Conservation (phyloP, 2,888 invertebrate genomes). For the Metallyticus violacea region DNA sequence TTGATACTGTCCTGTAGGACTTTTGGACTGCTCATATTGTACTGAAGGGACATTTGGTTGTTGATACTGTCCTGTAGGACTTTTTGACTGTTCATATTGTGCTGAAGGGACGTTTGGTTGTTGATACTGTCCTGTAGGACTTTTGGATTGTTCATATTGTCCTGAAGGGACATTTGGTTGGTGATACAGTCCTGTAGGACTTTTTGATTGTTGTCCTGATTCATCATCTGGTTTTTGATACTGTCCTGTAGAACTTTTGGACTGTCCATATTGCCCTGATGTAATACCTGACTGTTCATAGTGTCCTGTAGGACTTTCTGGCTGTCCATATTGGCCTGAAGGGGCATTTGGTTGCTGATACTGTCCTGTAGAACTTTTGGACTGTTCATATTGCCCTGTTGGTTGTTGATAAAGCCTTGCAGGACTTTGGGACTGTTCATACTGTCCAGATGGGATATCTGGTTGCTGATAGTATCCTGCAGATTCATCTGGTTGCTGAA, state of each 20-base stretch:
- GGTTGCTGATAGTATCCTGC: not conserved
- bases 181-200: not conserved
- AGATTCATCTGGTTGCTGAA: not conserved
- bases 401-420: not conserved
- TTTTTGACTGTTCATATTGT: not conserved
- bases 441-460: not conserved
- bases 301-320: not conserved
- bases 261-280: not conserved
- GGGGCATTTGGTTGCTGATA: not conserved
- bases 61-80: not conserved
- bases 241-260: not conserved
- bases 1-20: not conserved
- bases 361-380: not conserved
- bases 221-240: not conserved
- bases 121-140: not conserved
- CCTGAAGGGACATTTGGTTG: not conserved
- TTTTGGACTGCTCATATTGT: not conserved
- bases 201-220: not conserved
- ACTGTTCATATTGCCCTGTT: not conserved
- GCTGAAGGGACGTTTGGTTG: not conserved
- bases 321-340: not conserved
- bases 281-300: not conserved
- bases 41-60: not conserved
- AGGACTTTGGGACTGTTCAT: not conserved
- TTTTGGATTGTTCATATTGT: not conserved